Evolutionary conservation across 1,140 invertebrate genomes (phyloP).

Genomic region (Probaryconus sp.): DNA sequence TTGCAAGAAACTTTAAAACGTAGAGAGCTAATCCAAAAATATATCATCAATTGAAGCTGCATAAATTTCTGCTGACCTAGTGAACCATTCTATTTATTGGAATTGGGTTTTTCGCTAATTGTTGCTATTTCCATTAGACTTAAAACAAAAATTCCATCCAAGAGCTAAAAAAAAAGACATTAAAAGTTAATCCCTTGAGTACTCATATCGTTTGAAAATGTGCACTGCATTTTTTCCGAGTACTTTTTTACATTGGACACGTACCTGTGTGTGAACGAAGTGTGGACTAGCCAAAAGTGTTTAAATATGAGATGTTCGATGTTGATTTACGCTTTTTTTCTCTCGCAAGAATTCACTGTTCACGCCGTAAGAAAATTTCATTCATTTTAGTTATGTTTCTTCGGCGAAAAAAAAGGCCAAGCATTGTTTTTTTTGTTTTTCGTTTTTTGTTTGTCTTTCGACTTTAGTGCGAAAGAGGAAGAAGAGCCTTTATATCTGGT

Average conservation of each 20-base stretch:
- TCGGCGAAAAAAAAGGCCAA: neutral
- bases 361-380: constrained; percentile 5
- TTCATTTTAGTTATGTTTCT: neutral
- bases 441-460: constrained; percentile 1
- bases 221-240: constrained; percentile 65
- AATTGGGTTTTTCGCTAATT: no score
- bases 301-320: constrained; percentile 62
- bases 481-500: constrained; percentile 2
- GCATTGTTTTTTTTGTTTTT: no score
- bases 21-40: no score
- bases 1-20: no score
- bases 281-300: constrained; percentile 60
- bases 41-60: no score
- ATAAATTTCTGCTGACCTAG: no score
- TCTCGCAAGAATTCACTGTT: constrained; percentile 30
- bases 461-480: neutral
- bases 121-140: neutral
- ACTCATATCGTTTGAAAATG: constrained; percentile 51
- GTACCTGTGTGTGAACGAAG: constrained; percentile 62
- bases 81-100: no score
- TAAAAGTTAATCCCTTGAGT: constrained; percentile 39
- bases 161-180: neutral
- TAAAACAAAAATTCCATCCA: neutral
- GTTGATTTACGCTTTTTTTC: constrained; percentile 59
- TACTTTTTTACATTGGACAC: constrained; percentile 58